These are phyloP conservation scores for Parnassius orleans DNA, from an alignment of 2,888 invertebrate genomes.

Conservation along the genomic window DNA sequence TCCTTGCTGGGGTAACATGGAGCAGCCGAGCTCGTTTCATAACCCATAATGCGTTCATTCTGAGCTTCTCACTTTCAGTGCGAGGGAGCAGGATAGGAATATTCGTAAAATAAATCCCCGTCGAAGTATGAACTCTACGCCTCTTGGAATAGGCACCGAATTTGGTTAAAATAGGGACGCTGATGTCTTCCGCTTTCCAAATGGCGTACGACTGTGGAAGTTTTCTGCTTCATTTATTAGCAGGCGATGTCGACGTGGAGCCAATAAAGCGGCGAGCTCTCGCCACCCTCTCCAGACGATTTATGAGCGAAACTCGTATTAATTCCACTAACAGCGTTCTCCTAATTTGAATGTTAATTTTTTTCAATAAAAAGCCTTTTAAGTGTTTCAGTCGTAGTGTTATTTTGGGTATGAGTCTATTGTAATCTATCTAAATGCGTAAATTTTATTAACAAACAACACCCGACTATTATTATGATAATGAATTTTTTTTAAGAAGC, in stretches of 20 bases:
- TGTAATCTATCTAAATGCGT: too few species aligned
- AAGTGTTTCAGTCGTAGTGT: constrained; percentile 36
- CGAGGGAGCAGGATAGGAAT: constrained; percentile 44
- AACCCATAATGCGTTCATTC: constrained; percentile 68
- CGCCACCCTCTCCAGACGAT: constrained; percentile 74
- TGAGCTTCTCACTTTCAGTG: constrained; percentile 44
- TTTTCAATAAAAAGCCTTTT: constrained; percentile 70
- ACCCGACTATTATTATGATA: too few species aligned
- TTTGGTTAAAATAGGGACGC: constrained; percentile 46
- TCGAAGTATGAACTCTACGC: constrained; percentile 60
- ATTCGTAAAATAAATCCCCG: constrained; percentile 50
- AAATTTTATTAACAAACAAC: too few species aligned
- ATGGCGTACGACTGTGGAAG: constrained; percentile 67
- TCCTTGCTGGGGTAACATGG: constrained; percentile 66
- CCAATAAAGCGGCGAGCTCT: constrained; percentile 68
- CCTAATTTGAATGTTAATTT: constrained; percentile 79
- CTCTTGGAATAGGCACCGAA: constrained; percentile 47
- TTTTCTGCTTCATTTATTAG: constrained; percentile 80
- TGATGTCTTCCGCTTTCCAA: constrained; percentile 63
- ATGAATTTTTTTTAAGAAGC: too few species aligned
- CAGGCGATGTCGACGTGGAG: constrained; percentile 67
- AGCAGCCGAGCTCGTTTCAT: constrained; percentile 73
- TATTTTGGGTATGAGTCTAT: background rate
- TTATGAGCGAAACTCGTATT: constrained; percentile 73
- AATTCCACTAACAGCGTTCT: constrained; percentile 76